Conservation (phyloP, 2,888 invertebrate genomes). For the Tetragonisca angustula region DNA sequence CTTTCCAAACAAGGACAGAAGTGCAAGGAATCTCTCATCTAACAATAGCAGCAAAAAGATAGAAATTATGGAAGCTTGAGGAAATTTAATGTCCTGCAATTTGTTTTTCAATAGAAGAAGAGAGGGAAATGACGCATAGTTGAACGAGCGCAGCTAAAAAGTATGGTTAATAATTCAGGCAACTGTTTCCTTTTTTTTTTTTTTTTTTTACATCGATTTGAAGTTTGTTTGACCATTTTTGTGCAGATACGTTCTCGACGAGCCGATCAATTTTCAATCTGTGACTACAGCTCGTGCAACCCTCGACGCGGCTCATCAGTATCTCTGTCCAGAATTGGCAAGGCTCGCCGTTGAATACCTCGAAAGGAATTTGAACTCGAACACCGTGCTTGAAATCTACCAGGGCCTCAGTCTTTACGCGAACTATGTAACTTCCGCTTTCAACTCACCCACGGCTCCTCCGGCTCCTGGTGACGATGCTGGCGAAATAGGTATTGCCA, state of each 20-base stretch:
- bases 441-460: conserved; percentile 85
- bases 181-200: conserved; percentile 4
- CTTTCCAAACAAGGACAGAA: no score
- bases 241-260: conserved; percentile 87
- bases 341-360: conserved; percentile 89
- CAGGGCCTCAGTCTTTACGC: conserved; percentile 85
- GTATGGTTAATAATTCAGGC: conserved; percentile 35
- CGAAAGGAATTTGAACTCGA: conserved; percentile 87
- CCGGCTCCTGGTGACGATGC: conserved; percentile 81
- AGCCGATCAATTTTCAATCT: conserved; percentile 87
- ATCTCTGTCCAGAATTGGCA: conserved; percentile 89
- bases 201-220: background rate
- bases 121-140: no score
- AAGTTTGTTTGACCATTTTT: conserved; percentile 20
- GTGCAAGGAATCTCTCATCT: background rate
- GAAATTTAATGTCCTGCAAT: background rate
- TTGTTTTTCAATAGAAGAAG: background rate
- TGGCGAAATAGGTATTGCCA: conserved; percentile 75
- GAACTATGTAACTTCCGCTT: conserved; percentile 74
- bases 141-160: background rate
- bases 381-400: conserved; percentile 88
- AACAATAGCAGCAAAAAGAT: no score
- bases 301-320: conserved; percentile 90
- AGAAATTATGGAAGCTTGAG: background rate
- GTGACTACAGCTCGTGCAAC: conserved; percentile 89